Conservation (phyloP, 2,113 vertebrate genomes). For the Spea multiplicata region DNA sequence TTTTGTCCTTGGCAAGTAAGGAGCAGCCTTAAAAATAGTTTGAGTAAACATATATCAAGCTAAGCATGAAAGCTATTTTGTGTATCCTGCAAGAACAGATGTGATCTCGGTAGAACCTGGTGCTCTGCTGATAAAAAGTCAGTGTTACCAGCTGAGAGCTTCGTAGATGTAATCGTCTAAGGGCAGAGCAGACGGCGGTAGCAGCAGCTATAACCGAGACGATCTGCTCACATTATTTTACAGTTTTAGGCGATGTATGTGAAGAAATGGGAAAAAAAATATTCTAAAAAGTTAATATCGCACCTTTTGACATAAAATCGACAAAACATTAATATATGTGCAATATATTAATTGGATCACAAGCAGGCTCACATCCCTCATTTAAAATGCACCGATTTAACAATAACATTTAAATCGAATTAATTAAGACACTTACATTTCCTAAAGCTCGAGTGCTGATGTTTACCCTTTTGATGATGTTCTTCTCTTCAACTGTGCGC, state of each 20-base stretch:
- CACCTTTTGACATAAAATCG: neutral
- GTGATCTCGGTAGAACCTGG: slow-evolving; percentile 52
- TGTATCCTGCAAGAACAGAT: slow-evolving; percentile 50
- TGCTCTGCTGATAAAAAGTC: slow-evolving; percentile 51
- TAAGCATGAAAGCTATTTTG: slow-evolving; percentile 51
- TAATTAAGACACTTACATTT: too few relatives aligned
- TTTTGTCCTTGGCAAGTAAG: slow-evolving; percentile 60
- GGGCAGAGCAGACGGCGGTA: slow-evolving; percentile 50
- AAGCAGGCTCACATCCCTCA: too few relatives aligned
- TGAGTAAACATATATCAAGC: slow-evolving; percentile 42
- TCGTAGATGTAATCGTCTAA: slow-evolving; percentile 52
- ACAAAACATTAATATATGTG: neutral
- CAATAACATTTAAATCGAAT: too few relatives aligned
- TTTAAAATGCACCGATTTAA: too few relatives aligned
- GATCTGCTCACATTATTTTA: slow-evolving; percentile 48
- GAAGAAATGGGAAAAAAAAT: slow-evolving; percentile 16
- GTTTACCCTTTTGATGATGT: too few relatives aligned
- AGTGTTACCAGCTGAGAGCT: slow-evolving; percentile 53
- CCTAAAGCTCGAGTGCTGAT: too few relatives aligned
- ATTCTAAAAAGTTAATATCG: neutral
- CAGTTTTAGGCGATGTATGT: slow-evolving; percentile 45
- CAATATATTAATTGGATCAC: neutral
- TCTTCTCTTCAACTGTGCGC: too few relatives aligned
- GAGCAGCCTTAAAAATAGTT: slow-evolving; percentile 52
- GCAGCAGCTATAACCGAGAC: slow-evolving; percentile 47